Conservation (phyloP, 2,113 vertebrate species). For the Actinemys pallida region DNA sequence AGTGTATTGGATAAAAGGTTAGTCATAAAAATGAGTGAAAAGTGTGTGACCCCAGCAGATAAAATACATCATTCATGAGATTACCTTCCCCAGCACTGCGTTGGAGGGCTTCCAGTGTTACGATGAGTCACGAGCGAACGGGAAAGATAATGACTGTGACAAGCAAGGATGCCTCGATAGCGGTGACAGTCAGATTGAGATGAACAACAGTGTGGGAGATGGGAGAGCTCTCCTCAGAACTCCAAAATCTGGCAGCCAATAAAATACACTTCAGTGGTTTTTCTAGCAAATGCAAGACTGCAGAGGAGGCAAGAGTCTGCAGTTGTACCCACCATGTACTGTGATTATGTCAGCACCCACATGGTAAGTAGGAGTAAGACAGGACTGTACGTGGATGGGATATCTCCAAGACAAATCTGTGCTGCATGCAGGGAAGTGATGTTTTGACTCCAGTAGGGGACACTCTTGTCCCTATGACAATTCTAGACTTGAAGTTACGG, state of each 20-base stretch:
- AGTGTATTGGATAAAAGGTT: neutral
- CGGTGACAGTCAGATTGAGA: neutral
- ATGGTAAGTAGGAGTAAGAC: neutral
- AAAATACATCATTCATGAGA: neutral
- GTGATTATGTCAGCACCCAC: neutral
- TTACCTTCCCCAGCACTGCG: neutral
- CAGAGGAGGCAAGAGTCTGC: neutral
- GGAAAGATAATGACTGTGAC: neutral
- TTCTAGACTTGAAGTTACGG: neutral
- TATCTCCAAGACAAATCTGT: neutral
- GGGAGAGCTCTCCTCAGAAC: fast-evolving
- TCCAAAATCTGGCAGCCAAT: neutral
- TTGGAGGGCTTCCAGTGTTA: neutral
- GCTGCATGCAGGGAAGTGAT: neutral
- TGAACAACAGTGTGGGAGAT: neutral
- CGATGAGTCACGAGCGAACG: neutral
- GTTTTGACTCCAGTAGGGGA: neutral
- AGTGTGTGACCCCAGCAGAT: neutral
- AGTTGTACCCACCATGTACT: neutral
- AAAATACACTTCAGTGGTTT: fast-evolving
- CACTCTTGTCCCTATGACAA: neutral
- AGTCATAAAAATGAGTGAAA: neutral
- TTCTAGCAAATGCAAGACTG: neutral
- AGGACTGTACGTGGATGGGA: fast-evolving
- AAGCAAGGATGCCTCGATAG: fast-evolving